These are phyloP conservation scores for Serinus canaria DNA, from an alignment of 2,113 vertebrate genomes.

Conservation along the genomic window DNA sequence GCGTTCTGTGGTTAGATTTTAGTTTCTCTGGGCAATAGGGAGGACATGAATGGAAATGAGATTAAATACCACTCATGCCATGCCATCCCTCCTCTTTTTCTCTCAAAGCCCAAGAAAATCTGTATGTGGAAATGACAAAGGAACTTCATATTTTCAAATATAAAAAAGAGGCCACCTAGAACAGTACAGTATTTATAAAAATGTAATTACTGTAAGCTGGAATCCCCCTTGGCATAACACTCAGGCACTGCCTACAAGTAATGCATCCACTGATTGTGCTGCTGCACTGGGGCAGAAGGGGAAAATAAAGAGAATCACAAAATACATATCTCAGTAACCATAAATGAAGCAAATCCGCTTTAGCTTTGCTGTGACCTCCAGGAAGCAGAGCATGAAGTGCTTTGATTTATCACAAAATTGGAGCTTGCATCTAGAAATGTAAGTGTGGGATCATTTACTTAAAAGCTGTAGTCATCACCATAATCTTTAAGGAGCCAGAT, in stretches of 20 bases:
- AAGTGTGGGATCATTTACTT: constrained; percentile 58
- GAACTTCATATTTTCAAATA: background rate
- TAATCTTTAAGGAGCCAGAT: constrained; percentile 60
- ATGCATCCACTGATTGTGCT: background rate
- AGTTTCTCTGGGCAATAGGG: background rate
- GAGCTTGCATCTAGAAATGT: constrained; percentile 65
- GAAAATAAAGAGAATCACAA: constrained; percentile 21
- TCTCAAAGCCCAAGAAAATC: background rate
- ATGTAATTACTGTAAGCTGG: background rate
- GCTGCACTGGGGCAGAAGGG: background rate
- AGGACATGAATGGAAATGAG: background rate
- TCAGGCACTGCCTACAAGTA: background rate
- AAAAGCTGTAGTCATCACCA: constrained; percentile 50
- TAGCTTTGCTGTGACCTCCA: constrained; percentile 59
- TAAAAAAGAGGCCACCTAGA: background rate
- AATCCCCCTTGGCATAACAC: background rate
- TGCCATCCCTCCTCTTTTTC: background rate
- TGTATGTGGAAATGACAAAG: background rate
- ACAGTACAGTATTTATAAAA: background rate
- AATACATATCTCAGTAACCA: constrained; percentile 38
- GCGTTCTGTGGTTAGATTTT: background rate
- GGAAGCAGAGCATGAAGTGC: constrained; percentile 59
- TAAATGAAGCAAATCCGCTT: constrained; percentile 63
- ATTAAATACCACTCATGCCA: background rate
- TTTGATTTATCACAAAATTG: constrained; percentile 68